phyloP scores from a whole-genome alignment of 1,140 invertebrate genomes.

The Philopotamus ludificatus region DNA sequence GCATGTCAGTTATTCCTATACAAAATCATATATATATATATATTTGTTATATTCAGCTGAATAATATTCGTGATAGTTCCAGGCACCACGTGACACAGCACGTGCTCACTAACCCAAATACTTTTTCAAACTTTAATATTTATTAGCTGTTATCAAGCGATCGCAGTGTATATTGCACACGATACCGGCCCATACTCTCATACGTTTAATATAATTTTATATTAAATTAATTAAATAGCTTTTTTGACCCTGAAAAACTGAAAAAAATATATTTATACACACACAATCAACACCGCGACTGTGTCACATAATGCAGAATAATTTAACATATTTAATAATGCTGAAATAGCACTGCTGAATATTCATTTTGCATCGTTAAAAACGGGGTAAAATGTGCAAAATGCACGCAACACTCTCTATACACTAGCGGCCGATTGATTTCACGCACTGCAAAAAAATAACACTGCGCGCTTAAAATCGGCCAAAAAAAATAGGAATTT shows the following conservation, averaged over 20 bases:
- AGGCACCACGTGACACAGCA: constrained; percentile 20
- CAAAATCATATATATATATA: background rate
- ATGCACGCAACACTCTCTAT: background rate
- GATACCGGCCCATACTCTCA: background rate
- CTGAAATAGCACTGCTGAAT: background rate
- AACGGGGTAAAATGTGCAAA: background rate
- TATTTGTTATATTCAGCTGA: background rate
- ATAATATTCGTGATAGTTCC: background rate
- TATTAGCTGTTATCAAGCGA: background rate
- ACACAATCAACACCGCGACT: no score
- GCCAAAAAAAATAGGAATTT: background rate
- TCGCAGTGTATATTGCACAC: background rate
- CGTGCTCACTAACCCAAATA: constrained; percentile 6
- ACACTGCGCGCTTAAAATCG: background rate
- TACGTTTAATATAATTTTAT: no score
- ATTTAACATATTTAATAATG: background rate
- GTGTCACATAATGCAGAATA: no score
- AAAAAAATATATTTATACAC: background rate
- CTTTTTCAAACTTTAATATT: constrained; percentile 1
- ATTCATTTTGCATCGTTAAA: background rate
- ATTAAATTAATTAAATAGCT: background rate
- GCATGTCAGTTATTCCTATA: no score
- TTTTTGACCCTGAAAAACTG: background rate
- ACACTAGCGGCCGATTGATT: background rate
- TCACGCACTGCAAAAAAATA: background rate